Evolutionary conservation across 2,113 vertebrate genomes (phyloP).

Genomic region (Oreochromis niloticus): DNA sequence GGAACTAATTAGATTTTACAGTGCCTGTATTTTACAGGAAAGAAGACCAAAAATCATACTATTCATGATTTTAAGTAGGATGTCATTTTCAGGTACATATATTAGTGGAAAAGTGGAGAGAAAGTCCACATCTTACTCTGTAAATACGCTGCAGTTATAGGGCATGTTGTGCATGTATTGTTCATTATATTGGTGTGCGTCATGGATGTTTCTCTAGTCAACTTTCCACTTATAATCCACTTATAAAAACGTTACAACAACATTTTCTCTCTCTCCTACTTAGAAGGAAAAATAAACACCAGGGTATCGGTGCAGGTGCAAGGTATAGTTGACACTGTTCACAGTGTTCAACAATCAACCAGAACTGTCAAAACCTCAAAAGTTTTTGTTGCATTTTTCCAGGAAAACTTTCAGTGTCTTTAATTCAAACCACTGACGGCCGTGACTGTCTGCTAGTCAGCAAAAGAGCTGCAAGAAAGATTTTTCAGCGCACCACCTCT

Average conservation of each 20-base stretch:
- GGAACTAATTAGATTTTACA: background rate
- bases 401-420: background rate
- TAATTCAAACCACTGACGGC: background rate
- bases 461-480: background rate
- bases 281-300: background rate
- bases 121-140: background rate
- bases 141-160: background rate
- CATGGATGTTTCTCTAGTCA: background rate
- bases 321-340: background rate
- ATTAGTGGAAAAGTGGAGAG: background rate
- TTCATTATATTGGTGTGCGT: accelerated
- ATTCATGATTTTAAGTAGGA: background rate
- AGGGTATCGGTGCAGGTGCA: background rate
- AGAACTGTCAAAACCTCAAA: background rate
- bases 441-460: background rate
- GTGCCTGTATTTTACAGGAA: background rate
- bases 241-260: background rate
- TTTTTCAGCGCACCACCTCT: background rate
- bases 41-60: background rate
- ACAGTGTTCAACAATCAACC: background rate
- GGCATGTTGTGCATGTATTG: background rate
- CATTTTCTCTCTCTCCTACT: background rate
- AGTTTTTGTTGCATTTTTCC: background rate
- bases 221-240: background rate
- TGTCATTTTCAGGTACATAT: background rate